phyloP scores from a whole-genome alignment of 2,888 invertebrate species.

The Ormyrus nitidulus region DNA sequence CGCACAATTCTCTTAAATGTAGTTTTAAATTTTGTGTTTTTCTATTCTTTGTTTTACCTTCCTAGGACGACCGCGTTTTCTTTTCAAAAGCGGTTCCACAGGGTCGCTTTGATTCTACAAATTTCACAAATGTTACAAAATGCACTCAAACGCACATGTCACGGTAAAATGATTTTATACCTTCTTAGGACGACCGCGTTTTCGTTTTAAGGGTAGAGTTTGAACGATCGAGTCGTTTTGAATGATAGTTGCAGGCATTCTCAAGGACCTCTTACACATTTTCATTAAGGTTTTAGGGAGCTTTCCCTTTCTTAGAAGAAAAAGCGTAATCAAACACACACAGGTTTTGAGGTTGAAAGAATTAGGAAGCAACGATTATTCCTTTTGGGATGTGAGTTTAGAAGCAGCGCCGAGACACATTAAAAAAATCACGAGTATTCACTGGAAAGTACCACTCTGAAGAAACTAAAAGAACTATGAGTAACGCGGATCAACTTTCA shows the following conservation, averaged over 20 bases:
- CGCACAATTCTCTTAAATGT: no score
- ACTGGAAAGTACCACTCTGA: constrained; percentile 63
- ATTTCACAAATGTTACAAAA: no score
- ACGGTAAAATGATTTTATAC: neutral
- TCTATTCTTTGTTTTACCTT: no score
- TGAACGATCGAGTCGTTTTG: neutral
- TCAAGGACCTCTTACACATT: constrained; percentile 10
- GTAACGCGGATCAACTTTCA: constrained; percentile 57
- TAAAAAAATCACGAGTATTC: constrained; percentile 47
- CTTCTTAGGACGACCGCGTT: constrained; percentile 8
- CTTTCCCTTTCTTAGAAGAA: neutral
- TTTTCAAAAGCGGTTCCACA: no score
- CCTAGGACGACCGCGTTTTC: no score
- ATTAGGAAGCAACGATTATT: constrained; percentile 20
- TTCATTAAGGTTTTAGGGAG: no score
- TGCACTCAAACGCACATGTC: neutral
- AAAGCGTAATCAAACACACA: neutral
- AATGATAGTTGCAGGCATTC: constrained; percentile 19
- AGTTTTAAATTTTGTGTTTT: no score
- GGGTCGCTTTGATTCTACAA: no score
- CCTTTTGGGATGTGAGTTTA: neutral
- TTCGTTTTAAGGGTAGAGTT: neutral
- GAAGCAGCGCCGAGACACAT: neutral
- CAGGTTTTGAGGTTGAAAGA: constrained; percentile 23
- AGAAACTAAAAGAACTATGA: neutral